Evolutionary conservation across 2,797 vertebrate genomes (phyloP).

Genomic region (Leptatherina wallacei): DNA sequence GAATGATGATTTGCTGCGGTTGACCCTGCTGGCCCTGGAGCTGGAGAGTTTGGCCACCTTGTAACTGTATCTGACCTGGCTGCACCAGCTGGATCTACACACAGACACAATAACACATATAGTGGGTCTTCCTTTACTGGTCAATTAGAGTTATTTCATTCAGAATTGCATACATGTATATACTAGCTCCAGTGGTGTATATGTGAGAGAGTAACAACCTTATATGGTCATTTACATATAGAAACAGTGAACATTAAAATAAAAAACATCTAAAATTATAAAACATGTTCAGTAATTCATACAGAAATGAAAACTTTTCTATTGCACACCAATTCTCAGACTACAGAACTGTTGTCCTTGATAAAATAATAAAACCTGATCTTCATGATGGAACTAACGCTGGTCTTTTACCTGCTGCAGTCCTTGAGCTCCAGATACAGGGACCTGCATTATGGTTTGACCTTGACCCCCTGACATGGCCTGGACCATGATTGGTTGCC

Average conservation of each 20-base stretch:
- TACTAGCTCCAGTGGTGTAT: neutral
- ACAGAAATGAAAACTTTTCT: too few relatives aligned
- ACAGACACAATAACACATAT: constrained; percentile 35
- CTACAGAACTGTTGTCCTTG: neutral
- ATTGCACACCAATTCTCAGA: too few relatives aligned
- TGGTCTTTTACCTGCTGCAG: constrained; percentile 90
- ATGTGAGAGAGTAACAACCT: neutral
- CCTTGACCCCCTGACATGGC: constrained; percentile 95
- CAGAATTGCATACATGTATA: neutral
- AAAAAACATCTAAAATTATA: neutral
- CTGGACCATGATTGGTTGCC: constrained; percentile 99
- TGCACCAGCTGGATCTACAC: constrained; percentile 96
- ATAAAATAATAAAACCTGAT: constrained; percentile 4
- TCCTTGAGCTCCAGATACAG: constrained; percentile 94
- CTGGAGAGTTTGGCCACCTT: constrained; percentile 96
- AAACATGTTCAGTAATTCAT: too few relatives aligned
- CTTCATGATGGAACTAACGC: neutral
- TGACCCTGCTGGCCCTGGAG: constrained; percentile 97
- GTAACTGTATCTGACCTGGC: constrained; percentile 97
- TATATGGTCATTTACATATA: neutral
- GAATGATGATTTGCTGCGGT: constrained; percentile 98
- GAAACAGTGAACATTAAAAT: neutral
- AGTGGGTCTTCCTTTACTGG: neutral
- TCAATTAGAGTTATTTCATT: neutral
- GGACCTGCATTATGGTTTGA: constrained; percentile 99